Percentiles rank a stretch among this genome's conserved stretches.
phyloP scores from a whole-genome alignment of 2,888 invertebrate genomes.

The Sepiola atlantica region DNA sequence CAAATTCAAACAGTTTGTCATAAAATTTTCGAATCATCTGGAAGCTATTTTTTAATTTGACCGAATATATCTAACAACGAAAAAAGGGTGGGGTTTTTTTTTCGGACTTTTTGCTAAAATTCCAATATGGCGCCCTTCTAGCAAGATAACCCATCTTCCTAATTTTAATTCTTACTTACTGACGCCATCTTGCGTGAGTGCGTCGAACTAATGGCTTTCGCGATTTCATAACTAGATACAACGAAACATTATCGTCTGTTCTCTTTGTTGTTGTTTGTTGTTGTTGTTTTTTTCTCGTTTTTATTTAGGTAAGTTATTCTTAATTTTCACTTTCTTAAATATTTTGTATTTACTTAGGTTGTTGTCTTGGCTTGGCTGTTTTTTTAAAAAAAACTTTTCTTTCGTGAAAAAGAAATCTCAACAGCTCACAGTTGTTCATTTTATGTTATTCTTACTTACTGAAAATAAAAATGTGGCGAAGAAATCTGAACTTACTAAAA shows the following conservation, averaged over 20 bases:
- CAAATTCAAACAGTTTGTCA: not conserved
- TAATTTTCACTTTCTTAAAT: not conserved
- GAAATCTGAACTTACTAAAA: too few relatives aligned
- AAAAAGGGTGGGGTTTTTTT: not conserved
- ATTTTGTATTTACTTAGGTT: not conserved
- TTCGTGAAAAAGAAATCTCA: too few relatives aligned
- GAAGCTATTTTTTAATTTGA: not conserved
- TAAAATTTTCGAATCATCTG: not conserved
- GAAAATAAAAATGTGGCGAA: too few relatives aligned
- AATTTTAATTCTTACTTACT: not conserved
- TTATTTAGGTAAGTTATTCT: not conserved
- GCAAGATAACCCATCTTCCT: not conserved
- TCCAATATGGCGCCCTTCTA: not conserved
- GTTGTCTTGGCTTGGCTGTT: not conserved
- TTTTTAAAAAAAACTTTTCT: too few relatives aligned
- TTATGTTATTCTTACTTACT: too few relatives aligned
- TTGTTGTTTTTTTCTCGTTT: not conserved
- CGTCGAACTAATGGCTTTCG: not conserved
- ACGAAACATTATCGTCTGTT: not conserved
- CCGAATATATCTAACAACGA: not conserved
- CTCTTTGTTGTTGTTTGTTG: not conserved
- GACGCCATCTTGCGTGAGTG: constrained; percentile 9
- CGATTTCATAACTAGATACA: not conserved
- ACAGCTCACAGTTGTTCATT: too few relatives aligned
- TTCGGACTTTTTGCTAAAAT: not conserved